Evolutionary conservation across 2,113 vertebrate species (phyloP), one percentile per base, ranked within the genome.

Genomic region (Cyrtonyx montezumae): DNA sequence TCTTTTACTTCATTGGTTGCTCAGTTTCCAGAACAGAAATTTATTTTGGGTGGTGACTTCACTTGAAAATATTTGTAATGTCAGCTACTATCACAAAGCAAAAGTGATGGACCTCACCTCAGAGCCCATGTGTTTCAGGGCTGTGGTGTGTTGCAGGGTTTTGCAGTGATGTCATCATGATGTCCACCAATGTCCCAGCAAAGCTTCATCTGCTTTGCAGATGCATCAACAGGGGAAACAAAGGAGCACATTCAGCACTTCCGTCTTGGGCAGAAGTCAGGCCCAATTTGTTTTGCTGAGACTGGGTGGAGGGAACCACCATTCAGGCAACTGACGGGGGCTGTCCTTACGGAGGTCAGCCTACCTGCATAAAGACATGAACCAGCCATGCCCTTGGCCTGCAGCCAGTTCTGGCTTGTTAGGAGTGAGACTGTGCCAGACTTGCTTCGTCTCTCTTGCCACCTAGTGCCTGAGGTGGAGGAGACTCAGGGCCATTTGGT

Each of bases 11-110:
- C 86, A 19, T 22, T 61, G 32, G 25, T 23, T 23, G 2, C 46
- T 85, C 63, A 40, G 17, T 28, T 85, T 76, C 34, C 28, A 59
- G 46, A 81, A 59, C 14, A 65, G 20, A 67, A 23, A 43, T 23
- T 81, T 62, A 18, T 40, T 87, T 76, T 51, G 25, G 32, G 13
- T 68, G 28, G 34, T 49, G 14, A 30, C 89, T 89, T 84, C 32
- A 13, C 28, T 37, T 63, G 34, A 26, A 43, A 67, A 49, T 4
- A 32, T 32, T 20, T 42, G 17, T 22, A 55, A 19, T 0, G 1
- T 53, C 73, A 37, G 46, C 8, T 6, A 51, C 34, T 13, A 8
- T 63, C 36, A 63, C 17, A 7, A 63, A 26, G 16, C 36, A 28
- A 40, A 63, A 63, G 61, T 13, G 37, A 26, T 28, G 61, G 37